These are phyloP conservation scores for Glaucopsyche alexis DNA, from an alignment of 2,888 invertebrate species.

Conservation along the genomic window DNA sequence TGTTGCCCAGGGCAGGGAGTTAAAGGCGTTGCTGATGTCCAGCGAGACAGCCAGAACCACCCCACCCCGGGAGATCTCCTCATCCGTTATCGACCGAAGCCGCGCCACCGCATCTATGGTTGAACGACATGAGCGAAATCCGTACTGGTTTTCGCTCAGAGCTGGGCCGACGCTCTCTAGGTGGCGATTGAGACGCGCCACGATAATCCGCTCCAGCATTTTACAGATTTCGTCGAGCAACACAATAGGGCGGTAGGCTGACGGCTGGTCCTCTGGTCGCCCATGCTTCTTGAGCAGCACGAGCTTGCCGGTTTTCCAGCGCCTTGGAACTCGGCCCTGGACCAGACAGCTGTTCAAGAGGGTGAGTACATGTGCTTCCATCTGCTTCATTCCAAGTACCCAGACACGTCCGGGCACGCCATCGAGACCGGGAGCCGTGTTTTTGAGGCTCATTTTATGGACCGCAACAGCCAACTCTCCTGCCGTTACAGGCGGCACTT, in stretches of 20 bases:
- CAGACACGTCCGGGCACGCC: not conserved
- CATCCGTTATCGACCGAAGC: not conserved
- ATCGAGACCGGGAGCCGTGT: too few relatives aligned
- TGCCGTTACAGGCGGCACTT: not conserved
- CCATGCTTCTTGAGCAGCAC: not conserved
- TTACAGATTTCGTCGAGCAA: constrained; percentile 5
- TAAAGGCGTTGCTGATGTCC: not conserved
- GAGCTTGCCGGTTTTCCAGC: not conserved
- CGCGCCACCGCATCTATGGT: not conserved
- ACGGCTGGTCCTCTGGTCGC: not conserved
- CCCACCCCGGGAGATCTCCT: not conserved
- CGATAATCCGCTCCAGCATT: too few relatives aligned
- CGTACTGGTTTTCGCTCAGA: too few relatives aligned
- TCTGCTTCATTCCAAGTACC: not conserved
- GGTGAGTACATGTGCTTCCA: not conserved
- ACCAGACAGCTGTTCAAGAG: not conserved
- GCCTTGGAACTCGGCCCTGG: constrained; percentile 30
- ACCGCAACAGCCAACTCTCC: not conserved
- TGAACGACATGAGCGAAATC: too few relatives aligned
- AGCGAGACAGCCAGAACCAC: not conserved
- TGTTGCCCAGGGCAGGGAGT: not conserved
- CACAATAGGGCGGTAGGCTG: constrained; percentile 26
- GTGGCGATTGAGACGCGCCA: too few relatives aligned
- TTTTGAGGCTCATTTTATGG: too few relatives aligned
- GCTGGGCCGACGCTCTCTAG: too few relatives aligned